Conservation (phyloP, 2,113 vertebrate genomes). For the Channa maculata region DNA sequence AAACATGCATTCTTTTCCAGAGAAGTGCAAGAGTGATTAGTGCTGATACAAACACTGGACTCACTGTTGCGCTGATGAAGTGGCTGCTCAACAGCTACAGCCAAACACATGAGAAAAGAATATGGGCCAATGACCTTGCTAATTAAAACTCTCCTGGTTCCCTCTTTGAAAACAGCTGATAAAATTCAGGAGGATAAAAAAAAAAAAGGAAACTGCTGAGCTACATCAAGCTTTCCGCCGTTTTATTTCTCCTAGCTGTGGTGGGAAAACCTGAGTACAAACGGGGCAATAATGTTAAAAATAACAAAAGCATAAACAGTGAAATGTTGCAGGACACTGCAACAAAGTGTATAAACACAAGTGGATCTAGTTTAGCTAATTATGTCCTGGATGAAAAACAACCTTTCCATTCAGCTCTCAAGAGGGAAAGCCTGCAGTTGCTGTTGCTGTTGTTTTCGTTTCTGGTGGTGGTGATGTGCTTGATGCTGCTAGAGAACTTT, state of each 20-base stretch:
- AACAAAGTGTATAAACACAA: conserved; percentile 22
- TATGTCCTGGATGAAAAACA: conserved; percentile 6
- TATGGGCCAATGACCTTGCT: conserved; percentile 44
- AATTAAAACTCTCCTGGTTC: conserved; percentile 47
- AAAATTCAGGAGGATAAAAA: conserved; percentile 17
- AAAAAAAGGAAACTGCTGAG: conserved; percentile 4
- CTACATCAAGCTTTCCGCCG: conserved; percentile 28
- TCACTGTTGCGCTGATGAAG: conserved; percentile 7
- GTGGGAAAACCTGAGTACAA: conserved; percentile 37
- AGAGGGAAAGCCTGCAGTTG: conserved; percentile 49
- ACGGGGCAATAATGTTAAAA: conserved; percentile 11
- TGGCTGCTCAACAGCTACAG: conserved; percentile 16
- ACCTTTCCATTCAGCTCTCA: conserved; percentile 21
- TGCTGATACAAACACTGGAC: conserved; percentile 11
- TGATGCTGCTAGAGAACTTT: conserved; percentile 4
- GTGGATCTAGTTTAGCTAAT: conserved; percentile 8
- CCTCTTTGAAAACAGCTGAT: conserved; percentile 35
- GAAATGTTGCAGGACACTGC: conserved; percentile 1
- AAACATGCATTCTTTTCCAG: conserved; percentile 52
- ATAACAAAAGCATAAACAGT: conserved; percentile 1
- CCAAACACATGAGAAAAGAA: background rate
- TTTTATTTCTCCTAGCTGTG: conserved; percentile 37
- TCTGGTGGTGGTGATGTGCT: background rate
- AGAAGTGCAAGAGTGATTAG: conserved; percentile 41
- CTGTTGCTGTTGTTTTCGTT: background rate